Base-by-base conservation (phyloP, 35 echinoderm and acorn worm genomes). In the Heliocidaris erythrogramma region DNA sequence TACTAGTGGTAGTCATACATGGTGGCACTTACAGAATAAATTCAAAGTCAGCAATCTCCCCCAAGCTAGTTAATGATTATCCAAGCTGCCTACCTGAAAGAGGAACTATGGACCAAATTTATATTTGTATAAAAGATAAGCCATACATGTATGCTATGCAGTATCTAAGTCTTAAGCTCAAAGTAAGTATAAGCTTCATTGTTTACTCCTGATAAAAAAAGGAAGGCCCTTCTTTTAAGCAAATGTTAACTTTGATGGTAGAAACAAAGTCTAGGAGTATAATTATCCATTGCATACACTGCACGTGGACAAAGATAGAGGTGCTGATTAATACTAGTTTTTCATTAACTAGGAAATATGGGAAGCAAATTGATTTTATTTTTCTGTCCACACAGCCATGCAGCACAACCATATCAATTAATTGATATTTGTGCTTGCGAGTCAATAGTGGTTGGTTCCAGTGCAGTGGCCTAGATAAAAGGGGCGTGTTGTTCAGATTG, bases 291-390 rank as follows among this genome's bases (percentile, higher is more conserved):
- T 78, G 18, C 21, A 18, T 27, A 78, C 8, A 18, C n/a, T n/a
- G n/a, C n/a, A n/a, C n/a, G n/a, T 78, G 27, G 65, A 78, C 27
- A 27, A 24, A 8, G 24, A 78, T 27, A n/a, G 18, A n/a, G 65
- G 65, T 78, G 65, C 65, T 78, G 65, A 78, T 78, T 78, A 78
- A 78, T 27, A 78, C 65, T 78, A 78, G 65, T 78, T 78, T 78
- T 21, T 8, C 65, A n/a, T 78, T 21, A 78, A 78, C 27, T 78
- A 24, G 27, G 27, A 78, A 78, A 78, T 78, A 78, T 78, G 65
- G 52, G 52, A 78, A 78, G 65, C 65, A 78, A 78, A 71, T 71
- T 71, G 16, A 78, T 78, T 78, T n/a, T n/a, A 21, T 21, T 21
- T 78, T 78, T 78, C 65, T n/a, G 65, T 78, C 65, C 27, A 27